phyloP scores from a whole-genome alignment of 2,888 invertebrate genomes.

The Plagodis dolabraria region DNA sequence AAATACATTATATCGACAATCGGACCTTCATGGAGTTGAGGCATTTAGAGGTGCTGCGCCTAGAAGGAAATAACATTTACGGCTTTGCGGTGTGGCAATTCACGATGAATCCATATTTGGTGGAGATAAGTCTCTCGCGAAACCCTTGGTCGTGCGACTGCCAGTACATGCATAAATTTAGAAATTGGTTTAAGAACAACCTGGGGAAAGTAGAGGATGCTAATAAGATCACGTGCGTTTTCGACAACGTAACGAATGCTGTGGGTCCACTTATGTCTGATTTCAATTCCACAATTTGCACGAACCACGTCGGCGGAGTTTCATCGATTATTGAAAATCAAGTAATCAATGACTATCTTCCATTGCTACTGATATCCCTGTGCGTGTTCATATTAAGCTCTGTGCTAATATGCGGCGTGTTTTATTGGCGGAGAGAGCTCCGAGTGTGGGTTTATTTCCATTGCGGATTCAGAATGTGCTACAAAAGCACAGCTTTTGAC shows the following conservation, averaged over 20 bases:
- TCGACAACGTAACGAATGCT: conserved; percentile 89
- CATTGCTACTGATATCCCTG: conserved; percentile 90
- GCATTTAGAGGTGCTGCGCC: conserved; percentile 92
- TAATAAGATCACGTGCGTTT: conserved; percentile 90
- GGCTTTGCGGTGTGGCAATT: conserved; percentile 95
- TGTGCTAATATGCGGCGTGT: conserved; percentile 90
- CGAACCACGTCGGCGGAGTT: conserved; percentile 88
- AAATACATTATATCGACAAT: conserved; percentile 92
- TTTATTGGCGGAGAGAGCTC: conserved; percentile 92
- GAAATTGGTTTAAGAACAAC: conserved; percentile 91
- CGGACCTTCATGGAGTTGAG: conserved; percentile 92
- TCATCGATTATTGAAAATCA: conserved; percentile 90
- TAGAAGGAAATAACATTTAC: conserved; percentile 93
- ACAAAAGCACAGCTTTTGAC: conserved; percentile 91
- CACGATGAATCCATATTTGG: conserved; percentile 92
- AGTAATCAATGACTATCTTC: conserved; percentile 93
- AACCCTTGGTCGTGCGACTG: conserved; percentile 98
- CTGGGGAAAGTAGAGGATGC: conserved; percentile 93
- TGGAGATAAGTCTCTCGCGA: conserved; percentile 92
- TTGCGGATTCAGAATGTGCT: conserved; percentile 94
- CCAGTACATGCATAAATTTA: conserved; percentile 91
- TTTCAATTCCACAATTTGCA: conserved; percentile 92
- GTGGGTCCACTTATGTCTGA: conserved; percentile 89
- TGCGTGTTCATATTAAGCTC: conserved; percentile 91
- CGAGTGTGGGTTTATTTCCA: conserved; percentile 94